Evolutionary conservation across 2,797 vertebrate genomes (phyloP).

Genomic region (Trematomus bernacchii): DNA sequence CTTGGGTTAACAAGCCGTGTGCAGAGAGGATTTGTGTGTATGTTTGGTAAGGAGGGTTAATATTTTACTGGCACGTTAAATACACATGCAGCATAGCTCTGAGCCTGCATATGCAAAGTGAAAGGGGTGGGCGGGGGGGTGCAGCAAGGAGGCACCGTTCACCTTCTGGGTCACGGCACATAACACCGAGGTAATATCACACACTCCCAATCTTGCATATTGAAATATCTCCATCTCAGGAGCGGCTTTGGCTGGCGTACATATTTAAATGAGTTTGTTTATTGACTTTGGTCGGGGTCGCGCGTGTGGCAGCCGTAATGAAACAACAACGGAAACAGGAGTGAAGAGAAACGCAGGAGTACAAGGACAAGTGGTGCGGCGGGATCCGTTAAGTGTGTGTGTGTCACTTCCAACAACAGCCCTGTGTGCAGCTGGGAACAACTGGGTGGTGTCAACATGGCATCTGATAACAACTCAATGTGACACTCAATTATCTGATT

Average conservation of each 20-base stretch:
- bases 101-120: conserved; percentile 63
- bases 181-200: conserved; percentile 58
- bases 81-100: conserved; percentile 45
- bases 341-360: conserved; percentile 24
- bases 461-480: neutral
- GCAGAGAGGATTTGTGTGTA: conserved; percentile 29
- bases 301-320: conserved; percentile 54
- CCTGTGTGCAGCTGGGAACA: neutral
- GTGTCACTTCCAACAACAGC: conserved; percentile 23
- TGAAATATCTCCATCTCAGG: conserved; percentile 70
- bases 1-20: conserved; percentile 28
- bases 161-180: conserved; percentile 72
- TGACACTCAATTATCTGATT: neutral
- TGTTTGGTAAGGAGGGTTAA: conserved; percentile 35
- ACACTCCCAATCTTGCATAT: conserved; percentile 66
- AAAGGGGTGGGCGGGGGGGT: conserved; percentile 22
- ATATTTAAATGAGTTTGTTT: conserved; percentile 74
- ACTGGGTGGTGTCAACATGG: neutral
- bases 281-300: conserved; percentile 70
- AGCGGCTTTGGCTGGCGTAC: conserved; percentile 32
- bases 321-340: conserved; percentile 57
- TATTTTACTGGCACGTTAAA: conserved; percentile 55
- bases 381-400: conserved; percentile 15
- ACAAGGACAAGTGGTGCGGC: conserved; percentile 56
- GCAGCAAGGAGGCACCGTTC: conserved; percentile 53